Percentiles rank a stretch among this genome's conserved stretches.
Conservation (phyloP, 2,797 vertebrate species). For the Emydoidea blandingii region DNA sequence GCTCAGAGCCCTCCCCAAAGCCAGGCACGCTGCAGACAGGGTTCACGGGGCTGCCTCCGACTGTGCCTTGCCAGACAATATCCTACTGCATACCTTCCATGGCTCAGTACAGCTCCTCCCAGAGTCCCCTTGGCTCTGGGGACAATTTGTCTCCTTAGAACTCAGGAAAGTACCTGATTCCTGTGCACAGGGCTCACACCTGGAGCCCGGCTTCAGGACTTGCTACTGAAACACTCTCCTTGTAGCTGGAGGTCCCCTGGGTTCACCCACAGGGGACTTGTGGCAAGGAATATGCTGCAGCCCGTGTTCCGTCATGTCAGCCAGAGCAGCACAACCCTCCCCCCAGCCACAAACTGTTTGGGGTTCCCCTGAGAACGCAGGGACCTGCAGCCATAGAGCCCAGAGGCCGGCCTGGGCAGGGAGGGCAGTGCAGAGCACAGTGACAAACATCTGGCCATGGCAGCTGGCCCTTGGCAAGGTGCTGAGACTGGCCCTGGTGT, state of each 20-base stretch:
- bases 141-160: too few species aligned
- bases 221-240: neutral
- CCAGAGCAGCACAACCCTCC: neutral
- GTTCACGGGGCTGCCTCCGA: neutral
- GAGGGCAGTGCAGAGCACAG: too few species aligned
- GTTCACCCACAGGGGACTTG: neutral
- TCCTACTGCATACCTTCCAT: too few species aligned
- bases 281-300: neutral
- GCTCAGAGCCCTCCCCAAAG: neutral
- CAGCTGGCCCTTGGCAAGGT: neutral
- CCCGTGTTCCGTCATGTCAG: neutral
- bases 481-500: neutral
- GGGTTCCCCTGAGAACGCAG: neutral
- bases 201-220: neutral
- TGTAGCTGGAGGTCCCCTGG: rapidly evolving
- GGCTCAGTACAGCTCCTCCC: too few species aligned
- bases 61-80: too few species aligned
- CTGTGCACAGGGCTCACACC: too few species aligned
- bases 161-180: too few species aligned
- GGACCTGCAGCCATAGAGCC: neutral
- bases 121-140: too few species aligned
- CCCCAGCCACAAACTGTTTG: neutral
- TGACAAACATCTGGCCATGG: neutral
- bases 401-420: neutral
- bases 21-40: neutral